Percentiles rank a stretch among this genome's conserved stretches.
Conservation (phyloP, 92 coral and sea anemone species). For the Ricordea florida region DNA sequence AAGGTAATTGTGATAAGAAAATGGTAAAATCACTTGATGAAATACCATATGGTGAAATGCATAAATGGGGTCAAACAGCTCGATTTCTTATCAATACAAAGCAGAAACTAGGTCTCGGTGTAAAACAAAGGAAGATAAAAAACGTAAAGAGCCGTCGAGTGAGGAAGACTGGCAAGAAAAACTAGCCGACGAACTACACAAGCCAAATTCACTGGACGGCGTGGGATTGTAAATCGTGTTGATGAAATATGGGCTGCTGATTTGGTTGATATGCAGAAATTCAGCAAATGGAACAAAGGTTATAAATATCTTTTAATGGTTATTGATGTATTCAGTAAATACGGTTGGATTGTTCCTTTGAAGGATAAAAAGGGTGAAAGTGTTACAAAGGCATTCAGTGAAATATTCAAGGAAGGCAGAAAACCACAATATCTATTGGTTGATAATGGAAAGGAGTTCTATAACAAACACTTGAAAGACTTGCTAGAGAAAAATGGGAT, state of each 20-base stretch:
- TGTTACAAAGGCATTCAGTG: constrained; percentile 14
- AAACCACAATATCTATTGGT: constrained; percentile 42
- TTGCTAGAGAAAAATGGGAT: constrained; percentile 36
- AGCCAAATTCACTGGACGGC: constrained; percentile 43
- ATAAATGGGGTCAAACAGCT: neutral
- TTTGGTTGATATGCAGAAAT: constrained; percentile 30
- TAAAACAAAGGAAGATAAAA: constrained; percentile 3
- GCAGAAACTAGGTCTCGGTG: neutral
- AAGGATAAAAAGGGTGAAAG: constrained; percentile 59
- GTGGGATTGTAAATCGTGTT: constrained; percentile 36
- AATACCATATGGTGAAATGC: neutral
- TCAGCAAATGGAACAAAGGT: constrained; percentile 41
- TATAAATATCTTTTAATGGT: constrained; percentile 42
- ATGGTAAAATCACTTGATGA: too few relatives aligned
- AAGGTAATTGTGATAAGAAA: too few relatives aligned
- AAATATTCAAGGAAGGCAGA: constrained; percentile 59
- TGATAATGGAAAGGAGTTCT: constrained; percentile 55
- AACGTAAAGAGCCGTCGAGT: constrained; percentile 53
- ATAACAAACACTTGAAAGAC: constrained; percentile 50
- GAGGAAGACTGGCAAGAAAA: constrained; percentile 43
- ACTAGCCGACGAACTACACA: constrained; percentile 46
- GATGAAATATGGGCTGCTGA: constrained; percentile 57
- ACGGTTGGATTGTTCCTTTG: constrained; percentile 56
- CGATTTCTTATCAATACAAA: neutral
- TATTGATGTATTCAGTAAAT: constrained; percentile 49